Percentiles rank a stretch among this genome's conserved stretches.
Conservation (phyloP, 2,888 invertebrate species). For the Idaea straminata region DNA sequence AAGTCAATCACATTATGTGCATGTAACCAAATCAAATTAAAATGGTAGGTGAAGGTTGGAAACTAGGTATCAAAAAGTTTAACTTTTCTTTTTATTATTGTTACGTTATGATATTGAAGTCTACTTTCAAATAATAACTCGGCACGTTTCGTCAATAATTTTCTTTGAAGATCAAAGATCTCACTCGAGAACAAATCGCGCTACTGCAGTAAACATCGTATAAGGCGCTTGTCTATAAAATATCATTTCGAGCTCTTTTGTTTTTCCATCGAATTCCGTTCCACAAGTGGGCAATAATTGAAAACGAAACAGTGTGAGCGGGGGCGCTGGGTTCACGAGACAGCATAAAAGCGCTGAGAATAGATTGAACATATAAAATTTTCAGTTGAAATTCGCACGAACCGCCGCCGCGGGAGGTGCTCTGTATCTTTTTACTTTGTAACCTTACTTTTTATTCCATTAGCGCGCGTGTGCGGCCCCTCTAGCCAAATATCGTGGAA, state of each 20-base stretch:
- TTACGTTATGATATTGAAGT: background rate
- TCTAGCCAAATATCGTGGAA: constrained; percentile 77
- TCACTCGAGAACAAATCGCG: constrained; percentile 70
- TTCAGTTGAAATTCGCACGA: constrained; percentile 78
- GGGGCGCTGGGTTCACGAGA: constrained; percentile 67
- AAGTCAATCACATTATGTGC: constrained; percentile 42
- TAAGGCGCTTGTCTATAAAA: constrained; percentile 76
- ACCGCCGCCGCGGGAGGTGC: constrained; percentile 73
- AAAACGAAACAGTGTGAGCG: constrained; percentile 77
- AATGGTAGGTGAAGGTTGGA: background rate
- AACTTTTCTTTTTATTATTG: constrained; percentile 44
- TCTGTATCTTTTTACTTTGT: constrained; percentile 79
- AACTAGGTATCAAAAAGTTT: background rate
- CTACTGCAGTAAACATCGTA: constrained; percentile 75
- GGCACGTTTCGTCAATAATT: constrained; percentile 78
- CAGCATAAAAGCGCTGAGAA: constrained; percentile 76
- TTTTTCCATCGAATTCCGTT: constrained; percentile 74
- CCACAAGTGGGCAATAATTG: constrained; percentile 81
- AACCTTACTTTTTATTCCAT: constrained; percentile 81
- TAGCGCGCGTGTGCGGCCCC: constrained; percentile 76
- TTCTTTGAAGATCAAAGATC: constrained; percentile 74
- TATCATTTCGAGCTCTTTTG: constrained; percentile 77
- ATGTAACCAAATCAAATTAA: constrained; percentile 5
- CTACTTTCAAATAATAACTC: constrained; percentile 33
- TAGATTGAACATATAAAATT: constrained; percentile 80